A percentile compares a stretch with the other conserved stretches of the same genome.
These are phyloP conservation scores for Dinoponera quadriceps DNA, from an alignment of 1,140 invertebrate genomes.

Conservation along the genomic window DNA sequence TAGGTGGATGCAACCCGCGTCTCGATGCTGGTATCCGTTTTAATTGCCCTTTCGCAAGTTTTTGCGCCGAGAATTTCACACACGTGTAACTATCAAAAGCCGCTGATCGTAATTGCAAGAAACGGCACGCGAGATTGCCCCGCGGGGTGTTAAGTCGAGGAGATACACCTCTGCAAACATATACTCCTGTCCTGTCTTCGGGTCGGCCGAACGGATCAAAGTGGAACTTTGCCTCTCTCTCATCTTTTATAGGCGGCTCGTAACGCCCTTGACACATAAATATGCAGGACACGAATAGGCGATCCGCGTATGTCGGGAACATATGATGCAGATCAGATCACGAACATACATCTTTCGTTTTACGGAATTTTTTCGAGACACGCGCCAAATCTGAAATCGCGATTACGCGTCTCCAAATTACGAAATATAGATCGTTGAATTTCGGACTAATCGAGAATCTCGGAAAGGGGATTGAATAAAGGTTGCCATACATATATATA, in stretches of 20 bases:
- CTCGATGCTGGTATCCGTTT: slow-evolving; percentile 55
- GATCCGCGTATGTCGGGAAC: slow-evolving; percentile 37
- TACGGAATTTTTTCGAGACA: not conserved
- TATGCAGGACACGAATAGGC: slow-evolving; percentile 29
- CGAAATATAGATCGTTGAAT: not conserved
- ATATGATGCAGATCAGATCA: not conserved
- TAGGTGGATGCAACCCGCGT: slow-evolving; percentile 6
- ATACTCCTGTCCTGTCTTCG: slow-evolving; percentile 41
- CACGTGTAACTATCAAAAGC: slow-evolving; percentile 60
- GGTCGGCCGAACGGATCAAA: slow-evolving; percentile 51
- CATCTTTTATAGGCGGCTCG: slow-evolving; percentile 42
- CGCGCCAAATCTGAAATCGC: not conserved
- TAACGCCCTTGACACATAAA: slow-evolving; percentile 36
- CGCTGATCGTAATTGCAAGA: slow-evolving; percentile 30
- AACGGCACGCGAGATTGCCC: slow-evolving; percentile 49
- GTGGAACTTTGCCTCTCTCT: slow-evolving; percentile 44
- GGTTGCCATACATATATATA: slow-evolving; percentile 54
- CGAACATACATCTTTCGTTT: too few species aligned
- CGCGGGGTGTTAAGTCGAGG: slow-evolving; percentile 53
- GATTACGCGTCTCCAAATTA: not conserved
- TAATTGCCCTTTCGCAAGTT: slow-evolving; percentile 70
- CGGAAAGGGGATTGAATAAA: slow-evolving; percentile 6
- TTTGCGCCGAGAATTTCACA: slow-evolving; percentile 65
- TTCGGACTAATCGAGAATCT: not conserved
- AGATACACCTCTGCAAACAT: slow-evolving; percentile 19